Conservation (phyloP, 1,140 invertebrate genomes). For the Pantala flavescens region DNA sequence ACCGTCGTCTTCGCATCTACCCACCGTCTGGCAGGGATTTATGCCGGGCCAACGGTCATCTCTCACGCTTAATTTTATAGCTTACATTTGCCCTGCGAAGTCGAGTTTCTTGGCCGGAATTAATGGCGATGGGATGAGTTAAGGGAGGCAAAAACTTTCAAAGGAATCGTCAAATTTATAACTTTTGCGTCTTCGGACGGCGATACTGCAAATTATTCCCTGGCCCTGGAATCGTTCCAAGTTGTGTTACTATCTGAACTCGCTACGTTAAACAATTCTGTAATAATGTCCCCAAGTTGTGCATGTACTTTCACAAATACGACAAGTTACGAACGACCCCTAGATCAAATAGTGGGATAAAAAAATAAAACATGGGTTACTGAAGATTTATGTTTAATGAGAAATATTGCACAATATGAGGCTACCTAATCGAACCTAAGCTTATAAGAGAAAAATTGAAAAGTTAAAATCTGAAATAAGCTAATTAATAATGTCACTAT, state of each 20-base stretch:
- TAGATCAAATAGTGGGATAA: too few species aligned
- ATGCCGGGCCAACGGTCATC: not conserved
- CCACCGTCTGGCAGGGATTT: not conserved
- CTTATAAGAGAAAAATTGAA: too few species aligned
- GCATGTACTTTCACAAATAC: too few species aligned
- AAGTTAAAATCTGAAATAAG: too few species aligned
- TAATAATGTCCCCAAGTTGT: too few species aligned
- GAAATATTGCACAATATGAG: too few species aligned
- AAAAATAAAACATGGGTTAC: too few species aligned
- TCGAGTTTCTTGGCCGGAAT: not conserved
- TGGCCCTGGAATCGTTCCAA: not conserved
- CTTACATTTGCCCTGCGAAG: not conserved
- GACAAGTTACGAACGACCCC: too few species aligned
- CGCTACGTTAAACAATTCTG: too few species aligned
- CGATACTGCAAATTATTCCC: not conserved
- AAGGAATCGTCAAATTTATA: not conserved
- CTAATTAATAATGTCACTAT: too few species aligned
- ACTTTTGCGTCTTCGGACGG: not conserved
- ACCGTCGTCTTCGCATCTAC: not conserved
- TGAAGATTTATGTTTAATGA: too few species aligned
- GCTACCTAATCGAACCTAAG: too few species aligned
- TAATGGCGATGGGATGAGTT: not conserved
- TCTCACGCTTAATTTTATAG: not conserved
- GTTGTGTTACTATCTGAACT: not conserved
- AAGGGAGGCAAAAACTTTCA: not conserved